Percentiles rank a stretch among this genome's conserved stretches.
Evolutionary conservation across 2,113 vertebrate species (phyloP).

Genomic region (Gorilla gorilla): DNA sequence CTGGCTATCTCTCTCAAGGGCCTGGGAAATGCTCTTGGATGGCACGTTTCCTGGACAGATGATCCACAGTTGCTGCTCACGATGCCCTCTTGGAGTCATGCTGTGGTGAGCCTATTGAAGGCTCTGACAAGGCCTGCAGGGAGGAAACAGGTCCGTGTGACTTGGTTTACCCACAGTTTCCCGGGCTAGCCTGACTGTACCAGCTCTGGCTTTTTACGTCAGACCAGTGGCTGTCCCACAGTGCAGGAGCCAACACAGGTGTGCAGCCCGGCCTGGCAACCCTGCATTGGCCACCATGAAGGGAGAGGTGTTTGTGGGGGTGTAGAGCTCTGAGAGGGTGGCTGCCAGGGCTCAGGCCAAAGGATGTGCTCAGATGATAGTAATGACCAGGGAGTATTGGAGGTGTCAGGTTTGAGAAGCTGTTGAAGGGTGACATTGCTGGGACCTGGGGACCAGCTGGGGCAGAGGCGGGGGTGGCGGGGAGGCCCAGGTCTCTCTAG

Average conservation of each 20-base stretch:
- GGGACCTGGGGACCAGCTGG: fast-evolving
- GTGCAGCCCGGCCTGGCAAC: background rate
- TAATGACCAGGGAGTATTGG: background rate
- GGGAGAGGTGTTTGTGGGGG: background rate
- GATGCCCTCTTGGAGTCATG: background rate
- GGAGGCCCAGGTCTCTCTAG: background rate
- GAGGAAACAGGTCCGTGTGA: background rate
- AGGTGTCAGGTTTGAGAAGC: background rate
- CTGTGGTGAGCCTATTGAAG: background rate
- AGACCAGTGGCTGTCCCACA: background rate
- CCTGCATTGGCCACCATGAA: background rate
- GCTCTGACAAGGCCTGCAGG: background rate
- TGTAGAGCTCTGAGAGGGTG: no score
- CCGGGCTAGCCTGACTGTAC: background rate
- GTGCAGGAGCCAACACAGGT: background rate
- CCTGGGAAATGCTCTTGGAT: background rate
- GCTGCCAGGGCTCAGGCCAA: background rate
- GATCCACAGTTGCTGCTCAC: background rate
- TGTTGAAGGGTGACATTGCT: fast-evolving
- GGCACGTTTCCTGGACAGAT: background rate
- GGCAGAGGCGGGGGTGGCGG: background rate
- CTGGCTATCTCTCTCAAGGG: background rate
- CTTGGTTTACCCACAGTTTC: background rate
- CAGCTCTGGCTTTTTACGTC: background rate
- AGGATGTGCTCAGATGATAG: fast-evolving